Percentiles rank a stretch among this genome's conserved stretches.
Evolutionary conservation across 1,140 invertebrate species (phyloP).

Genomic region (Drosophila erecta): DNA sequence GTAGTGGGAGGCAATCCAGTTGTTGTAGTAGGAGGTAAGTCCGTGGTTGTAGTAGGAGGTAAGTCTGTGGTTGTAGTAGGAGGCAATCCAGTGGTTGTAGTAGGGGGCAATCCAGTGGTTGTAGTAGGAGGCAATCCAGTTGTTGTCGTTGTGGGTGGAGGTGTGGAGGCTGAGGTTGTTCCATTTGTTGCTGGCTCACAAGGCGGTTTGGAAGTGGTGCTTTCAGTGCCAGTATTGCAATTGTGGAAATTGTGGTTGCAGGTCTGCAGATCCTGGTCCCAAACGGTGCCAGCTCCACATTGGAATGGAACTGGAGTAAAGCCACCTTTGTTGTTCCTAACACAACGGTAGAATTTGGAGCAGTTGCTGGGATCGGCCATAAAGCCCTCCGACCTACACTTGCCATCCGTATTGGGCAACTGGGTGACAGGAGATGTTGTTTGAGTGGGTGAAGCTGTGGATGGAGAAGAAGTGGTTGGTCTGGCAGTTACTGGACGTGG

Average conservation of each 20-base stretch:
- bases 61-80: conserved; percentile 10
- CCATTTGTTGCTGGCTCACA: conserved; percentile 49
- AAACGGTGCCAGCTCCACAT: conserved; percentile 88
- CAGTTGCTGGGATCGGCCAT: conserved; percentile 86
- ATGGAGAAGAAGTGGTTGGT: background rate
- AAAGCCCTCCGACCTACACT: conserved; percentile 62
- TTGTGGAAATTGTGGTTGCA: conserved; percentile 87
- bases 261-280: conserved; percentile 86
- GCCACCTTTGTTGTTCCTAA: conserved; percentile 86
- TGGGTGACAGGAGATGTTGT: conserved; percentile 6
- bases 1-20: conserved; percentile 3
- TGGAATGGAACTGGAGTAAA: conserved; percentile 87
- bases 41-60: conserved; percentile 4
- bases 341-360: conserved; percentile 89
- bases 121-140: background rate
- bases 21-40: background rate
- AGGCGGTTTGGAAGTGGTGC: conserved; percentile 49
- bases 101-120: conserved; percentile 9
- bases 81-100: background rate
- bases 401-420: conserved; percentile 18
- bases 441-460: conserved; percentile 22
- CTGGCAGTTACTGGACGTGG: background rate
- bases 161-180: too few species aligned
- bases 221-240: conserved; percentile 41
- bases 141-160: conserved; percentile 10